Evolutionary conservation across 1,140 invertebrate genomes (phyloP), one percentile per base, ranked within the genome.

Genomic region (Mycetomoellerius zeteki): DNA sequence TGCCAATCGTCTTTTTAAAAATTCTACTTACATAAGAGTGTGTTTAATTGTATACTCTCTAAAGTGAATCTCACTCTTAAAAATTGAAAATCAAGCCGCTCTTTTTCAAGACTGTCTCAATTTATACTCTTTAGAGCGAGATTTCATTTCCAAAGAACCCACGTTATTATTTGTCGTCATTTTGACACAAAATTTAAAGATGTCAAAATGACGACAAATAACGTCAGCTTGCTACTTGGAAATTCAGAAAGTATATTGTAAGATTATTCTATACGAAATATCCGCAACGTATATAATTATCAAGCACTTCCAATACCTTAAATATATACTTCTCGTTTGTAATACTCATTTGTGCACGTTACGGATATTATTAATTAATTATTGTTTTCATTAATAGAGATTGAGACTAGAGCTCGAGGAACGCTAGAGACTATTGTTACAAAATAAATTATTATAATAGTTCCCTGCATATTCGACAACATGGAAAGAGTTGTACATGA

Each of bases 371-470:
- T 72, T 58, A 71, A 72, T 82, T 73, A 52, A 37, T 37, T 52
- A 72, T 54, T n/a, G 6, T 37, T 37, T 33, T 19, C 16, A 50
- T n/a, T 72, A 73, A 21, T 81, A 43, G 16, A 14, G n/a, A 12
- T 81, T 72, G 14, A 60, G 52, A 8, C n/a, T 60, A 12, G 30
- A 37, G 47, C 30, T 82, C 67, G 24, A 5, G 24, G n/a, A 60
- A 72, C 27, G 7, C 27, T 75, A 75, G 27, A 50, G n/a, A 50
- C 43, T 43, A 75, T 84, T n/a, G n/a, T 82, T 82, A 82, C 24
- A 82, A 82, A 82, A 82, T 82, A 72, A 81, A 82, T 82, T 82
- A 58, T 72, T 58, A 56, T 58, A 72, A 72, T 82, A 72, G 67
- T 82, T 60, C 67, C 65, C 52, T 72, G 67, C 78, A 58, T 60